Base-by-base conservation (phyloP, 2,888 invertebrate species). In the Strigamia transsilvanica region DNA sequence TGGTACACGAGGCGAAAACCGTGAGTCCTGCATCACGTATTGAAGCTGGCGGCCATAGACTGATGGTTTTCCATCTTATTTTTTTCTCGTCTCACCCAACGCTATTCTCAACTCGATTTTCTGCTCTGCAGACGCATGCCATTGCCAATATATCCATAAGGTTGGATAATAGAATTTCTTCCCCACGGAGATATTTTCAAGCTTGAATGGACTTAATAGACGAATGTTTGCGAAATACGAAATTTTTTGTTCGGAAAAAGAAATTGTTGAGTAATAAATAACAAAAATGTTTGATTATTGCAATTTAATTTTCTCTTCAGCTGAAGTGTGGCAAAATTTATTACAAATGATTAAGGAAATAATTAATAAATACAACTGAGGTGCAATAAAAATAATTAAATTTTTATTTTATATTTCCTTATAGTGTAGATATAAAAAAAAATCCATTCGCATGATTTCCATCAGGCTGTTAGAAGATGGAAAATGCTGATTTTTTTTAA, bases 81-180 rank as follows among this genome's bases (percentile, higher is more conserved):
- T 27, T 27, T 27, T 3, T 66, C 61, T 21, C 21, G 1, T 66
- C 61, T 66, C 61, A 66, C 23, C 61, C 23, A 66, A 3, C 61
- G 61, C 61, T 4, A 66, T 66, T 21, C 61, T 23, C 23, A 66
- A 66, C 61, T 66, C 61, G 61, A 66, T 66, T 66, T 66, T 66
- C 61, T 66, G 61, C 61, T 66, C 61, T 21, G 18, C 61, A 66
- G 61, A 66, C 18, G 61, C 61, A 66, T 66, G 61, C 61, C 61
- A 21, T 66, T 23, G 61, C 61, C 61, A 66, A 66, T 66, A 66
- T 66, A 66, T 66, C 61, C 61, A 66, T 21, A 18, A 66, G 23
- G 61, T 23, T 66, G 23, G 61, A 66, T 66, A 66, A 66, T 66
- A 66, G 61, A 66, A 66, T 66, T 66, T 66, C 61, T 66, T 66